Evolutionary conservation across 2,797 vertebrate species (phyloP).

Genomic region (Kryptolebias ocellatus): DNA sequence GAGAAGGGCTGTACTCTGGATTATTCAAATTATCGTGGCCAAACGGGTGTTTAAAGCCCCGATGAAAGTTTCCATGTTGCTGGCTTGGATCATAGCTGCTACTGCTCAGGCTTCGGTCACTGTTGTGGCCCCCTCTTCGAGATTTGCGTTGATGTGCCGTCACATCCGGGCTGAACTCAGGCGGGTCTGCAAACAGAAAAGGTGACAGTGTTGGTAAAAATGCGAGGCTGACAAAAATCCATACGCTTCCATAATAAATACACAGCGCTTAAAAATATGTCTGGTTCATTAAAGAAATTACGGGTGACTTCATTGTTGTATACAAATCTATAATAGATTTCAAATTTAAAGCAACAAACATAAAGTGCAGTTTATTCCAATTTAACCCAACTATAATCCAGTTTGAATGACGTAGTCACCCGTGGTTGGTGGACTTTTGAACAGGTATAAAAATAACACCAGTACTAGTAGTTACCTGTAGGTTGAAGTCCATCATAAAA

Average conservation of each 20-base stretch:
- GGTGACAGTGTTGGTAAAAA: not conserved
- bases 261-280: not conserved
- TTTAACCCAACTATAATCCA: not conserved
- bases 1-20: constrained; percentile 50
- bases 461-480: not conserved
- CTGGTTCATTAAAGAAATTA: no score
- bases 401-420: not conserved
- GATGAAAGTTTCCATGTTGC: constrained; percentile 69
- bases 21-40: constrained; percentile 69
- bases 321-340: no score
- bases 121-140: constrained; percentile 80
- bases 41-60: constrained; percentile 68
- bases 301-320: no score
- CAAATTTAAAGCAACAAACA: no score
- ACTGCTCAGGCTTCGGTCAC: constrained; percentile 77
- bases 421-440: not conserved
- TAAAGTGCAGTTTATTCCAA: no score
- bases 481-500: not conserved
- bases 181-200: constrained; percentile 64
- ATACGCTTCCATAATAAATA: not conserved
- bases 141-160: constrained; percentile 72
- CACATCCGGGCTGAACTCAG: constrained; percentile 80
- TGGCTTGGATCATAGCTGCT: constrained; percentile 69
- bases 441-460: not conserved
- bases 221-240: not conserved